Percentiles rank a stretch among this genome's conserved stretches.
These are phyloP conservation scores for Hyppa rectilinea DNA, from an alignment of 2,888 invertebrate genomes.

Conservation along the genomic window DNA sequence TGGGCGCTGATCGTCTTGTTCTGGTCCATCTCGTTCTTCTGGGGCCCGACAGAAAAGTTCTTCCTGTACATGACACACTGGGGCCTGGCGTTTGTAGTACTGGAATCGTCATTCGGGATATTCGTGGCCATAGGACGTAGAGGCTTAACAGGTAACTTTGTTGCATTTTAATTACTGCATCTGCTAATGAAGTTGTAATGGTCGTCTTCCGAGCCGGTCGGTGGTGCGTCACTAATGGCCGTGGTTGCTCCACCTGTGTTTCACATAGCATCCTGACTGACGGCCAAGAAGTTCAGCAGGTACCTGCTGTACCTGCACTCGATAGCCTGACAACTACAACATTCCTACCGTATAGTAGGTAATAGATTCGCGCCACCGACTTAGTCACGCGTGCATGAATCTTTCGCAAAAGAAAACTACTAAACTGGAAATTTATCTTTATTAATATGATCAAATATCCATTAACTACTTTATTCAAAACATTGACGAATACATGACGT, in stretches of 20 bases:
- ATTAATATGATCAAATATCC: constrained; percentile 5
- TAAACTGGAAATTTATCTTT: constrained; percentile 38
- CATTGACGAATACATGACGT: not conserved
- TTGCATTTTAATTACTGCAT: constrained; percentile 42
- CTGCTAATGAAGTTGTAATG: constrained; percentile 56
- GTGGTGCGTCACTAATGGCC: constrained; percentile 68
- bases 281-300: constrained; percentile 11
- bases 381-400: constrained; percentile 63
- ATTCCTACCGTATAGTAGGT: constrained; percentile 60
- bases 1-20: constrained; percentile 78
- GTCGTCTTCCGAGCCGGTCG: constrained; percentile 59
- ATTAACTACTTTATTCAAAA: constrained; percentile 7
- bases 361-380: constrained; percentile 59
- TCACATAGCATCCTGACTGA: constrained; percentile 69
- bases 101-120: constrained; percentile 83
- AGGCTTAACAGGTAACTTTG: constrained; percentile 73
- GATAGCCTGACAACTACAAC: constrained; percentile 49
- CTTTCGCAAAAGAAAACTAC: constrained; percentile 52
- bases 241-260: constrained; percentile 67
- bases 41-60: constrained; percentile 86
- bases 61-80: constrained; percentile 91
- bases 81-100: constrained; percentile 85
- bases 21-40: constrained; percentile 81
- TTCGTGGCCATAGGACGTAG: constrained; percentile 75
- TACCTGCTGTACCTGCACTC: constrained; percentile 11